These are phyloP conservation scores for Anableps anableps DNA, from an alignment of 2,797 vertebrate genomes.

Conservation along the genomic window DNA sequence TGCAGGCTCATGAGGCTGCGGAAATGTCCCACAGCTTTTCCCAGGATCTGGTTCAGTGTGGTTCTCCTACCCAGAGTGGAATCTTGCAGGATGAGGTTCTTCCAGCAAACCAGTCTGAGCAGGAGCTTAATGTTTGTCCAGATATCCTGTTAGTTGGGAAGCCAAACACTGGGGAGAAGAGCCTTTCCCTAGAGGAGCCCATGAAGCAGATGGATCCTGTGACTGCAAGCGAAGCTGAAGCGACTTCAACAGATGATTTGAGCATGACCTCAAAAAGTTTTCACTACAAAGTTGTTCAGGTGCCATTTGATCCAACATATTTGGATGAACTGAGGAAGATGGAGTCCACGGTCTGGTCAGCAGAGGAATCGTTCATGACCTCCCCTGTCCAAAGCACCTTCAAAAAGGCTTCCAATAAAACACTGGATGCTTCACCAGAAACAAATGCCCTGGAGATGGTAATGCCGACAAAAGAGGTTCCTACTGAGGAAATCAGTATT, in stretches of 20 bases:
- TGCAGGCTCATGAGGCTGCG: slow-evolving; percentile 64
- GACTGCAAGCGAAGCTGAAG: slow-evolving; percentile 1
- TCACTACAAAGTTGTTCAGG: slow-evolving; percentile 63
- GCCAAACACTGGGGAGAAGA: slow-evolving; percentile 14
- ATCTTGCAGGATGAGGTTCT: slow-evolving; percentile 27
- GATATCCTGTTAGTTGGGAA: slow-evolving; percentile 67
- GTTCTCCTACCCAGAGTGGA: slow-evolving; percentile 44
- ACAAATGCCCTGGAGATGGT: slow-evolving; percentile 7
- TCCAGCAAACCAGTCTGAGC: slow-evolving; percentile 32
- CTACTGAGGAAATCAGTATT: slow-evolving; percentile 21
- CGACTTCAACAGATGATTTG: background rate
- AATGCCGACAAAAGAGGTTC: background rate
- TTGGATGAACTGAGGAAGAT: slow-evolving; percentile 73
- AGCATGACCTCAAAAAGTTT: slow-evolving; percentile 32
- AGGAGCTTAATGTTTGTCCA: slow-evolving; percentile 58
- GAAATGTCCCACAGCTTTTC: slow-evolving; percentile 64
- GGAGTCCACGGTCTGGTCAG: slow-evolving; percentile 78
- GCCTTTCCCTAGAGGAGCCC: slow-evolving; percentile 28
- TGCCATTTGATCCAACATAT: slow-evolving; percentile 72
- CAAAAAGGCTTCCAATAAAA: slow-evolving; percentile 31
- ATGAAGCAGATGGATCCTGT: slow-evolving; percentile 4
- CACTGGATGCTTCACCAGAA: slow-evolving; percentile 18
- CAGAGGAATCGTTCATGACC: slow-evolving; percentile 67
- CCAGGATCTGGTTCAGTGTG: slow-evolving; percentile 64
- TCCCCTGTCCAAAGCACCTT: slow-evolving; percentile 52